Evolutionary conservation across 2,888 invertebrate species (phyloP), one percentile per base, ranked within the genome.

Genomic region (Atherix ibis): DNA sequence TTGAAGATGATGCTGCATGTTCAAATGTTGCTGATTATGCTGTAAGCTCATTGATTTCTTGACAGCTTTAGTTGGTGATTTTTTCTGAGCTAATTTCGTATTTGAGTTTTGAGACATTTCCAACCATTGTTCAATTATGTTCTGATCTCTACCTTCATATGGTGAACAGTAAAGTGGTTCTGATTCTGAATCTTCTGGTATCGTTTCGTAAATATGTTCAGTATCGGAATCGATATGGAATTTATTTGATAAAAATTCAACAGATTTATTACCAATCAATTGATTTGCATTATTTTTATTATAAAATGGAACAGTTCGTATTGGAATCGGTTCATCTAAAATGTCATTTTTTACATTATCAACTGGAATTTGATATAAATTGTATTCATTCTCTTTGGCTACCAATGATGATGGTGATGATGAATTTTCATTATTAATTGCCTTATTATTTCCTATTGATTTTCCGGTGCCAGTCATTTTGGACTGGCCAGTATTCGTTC

Each of bases 191-290:
- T 71, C 70, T 44, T 72, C 72, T 2, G 73, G 71, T 44, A 73
- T 73, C 3, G 73, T 73, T 51, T 73, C 73, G 47, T 73, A 73
- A 35, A 73, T 73, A 48, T 74, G 73, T 42, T 73, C 73, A 10
- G 65, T 66, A 40, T 71, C 71, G 41, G 64, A 65, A 37, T 62
- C 63, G n/a, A 47, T 42, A 5, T 38, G 18, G 18, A 12, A 18
- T 17, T 25, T 22, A 17, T 4, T 30, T 35, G 26, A 13, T 22
- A 22, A 22, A 6, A 10, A 8, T 8, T 22, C 22, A 6, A 10
- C 6, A 8, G 22, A 8, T 22, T 22, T 22, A n/a, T n/a, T n/a
- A n/a, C n/a, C n/a, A n/a, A n/a, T n/a, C n/a, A n/a, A n/a, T n/a
- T n/a, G n/a, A n/a, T n/a, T n/a, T n/a, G n/a, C n/a, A n/a, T n/a